These are phyloP conservation scores for Esox niger DNA, from an alignment of 2,113 vertebrate species.

Conservation along the genomic window DNA sequence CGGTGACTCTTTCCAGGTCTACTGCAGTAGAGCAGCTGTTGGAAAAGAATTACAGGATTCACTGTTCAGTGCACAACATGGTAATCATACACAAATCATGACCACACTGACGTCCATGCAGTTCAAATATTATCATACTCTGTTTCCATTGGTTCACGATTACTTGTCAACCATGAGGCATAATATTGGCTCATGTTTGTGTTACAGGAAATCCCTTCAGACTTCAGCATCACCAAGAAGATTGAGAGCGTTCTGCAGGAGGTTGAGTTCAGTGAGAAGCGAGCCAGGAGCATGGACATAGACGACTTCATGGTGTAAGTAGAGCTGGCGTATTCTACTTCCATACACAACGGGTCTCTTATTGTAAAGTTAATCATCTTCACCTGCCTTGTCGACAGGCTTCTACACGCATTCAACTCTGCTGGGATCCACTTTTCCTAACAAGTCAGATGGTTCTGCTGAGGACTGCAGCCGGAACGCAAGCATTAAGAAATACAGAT, in stretches of 20 bases:
- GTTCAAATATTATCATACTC: not conserved
- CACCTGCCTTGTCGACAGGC: constrained; percentile 62
- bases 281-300: constrained; percentile 93
- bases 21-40: constrained; percentile 87
- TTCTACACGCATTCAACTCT: constrained; percentile 93
- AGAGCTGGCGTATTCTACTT: not conserved
- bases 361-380: not conserved
- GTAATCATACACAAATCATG: constrained; percentile 69
- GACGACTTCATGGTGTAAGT: constrained; percentile 95
- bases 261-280: constrained; percentile 83
- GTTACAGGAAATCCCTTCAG: constrained; percentile 81
- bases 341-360: not conserved
- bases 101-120: not conserved
- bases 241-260: constrained; percentile 83
- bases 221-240: constrained; percentile 89
- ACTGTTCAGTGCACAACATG: constrained; percentile 88
- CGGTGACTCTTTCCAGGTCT: constrained; percentile 70
- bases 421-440: constrained; percentile 95
- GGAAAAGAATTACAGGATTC: constrained; percentile 96
- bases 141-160: too few relatives aligned
- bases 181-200: constrained; percentile 10
- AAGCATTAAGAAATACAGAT: too few relatives aligned
- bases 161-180: not conserved
- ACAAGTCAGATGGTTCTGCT: constrained; percentile 3
- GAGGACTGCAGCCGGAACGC: too few relatives aligned